Conservation (phyloP, 2,888 invertebrate genomes). For the Drosophila algonquin region DNA sequence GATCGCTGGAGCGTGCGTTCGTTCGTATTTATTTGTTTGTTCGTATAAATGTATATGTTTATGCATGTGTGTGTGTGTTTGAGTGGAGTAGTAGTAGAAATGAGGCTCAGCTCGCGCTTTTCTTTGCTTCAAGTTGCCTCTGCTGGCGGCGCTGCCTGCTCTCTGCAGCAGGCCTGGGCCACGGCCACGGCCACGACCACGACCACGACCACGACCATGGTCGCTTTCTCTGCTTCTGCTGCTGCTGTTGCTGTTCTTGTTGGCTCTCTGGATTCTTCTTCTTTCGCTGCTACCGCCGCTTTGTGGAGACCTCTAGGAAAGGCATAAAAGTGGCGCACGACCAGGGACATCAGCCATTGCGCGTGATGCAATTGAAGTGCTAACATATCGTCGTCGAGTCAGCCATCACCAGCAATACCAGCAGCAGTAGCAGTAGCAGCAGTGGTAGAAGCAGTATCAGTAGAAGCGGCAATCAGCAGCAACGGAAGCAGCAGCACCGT, state of each 20-base stretch:
- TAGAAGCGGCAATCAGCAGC: conserved; percentile 25
- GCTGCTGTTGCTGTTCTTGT: conserved; percentile 39
- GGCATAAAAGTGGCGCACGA: conserved; percentile 84
- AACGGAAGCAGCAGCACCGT: conserved; percentile 47
- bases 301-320: conserved; percentile 81
- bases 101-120: conserved; percentile 72
- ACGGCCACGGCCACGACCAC: conserved; percentile 15
- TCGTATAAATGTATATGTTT: background rate
- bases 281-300: conserved; percentile 12
- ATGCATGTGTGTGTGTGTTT: conserved; percentile 22
- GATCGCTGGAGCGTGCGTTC: conserved; percentile 52
- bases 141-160: conserved; percentile 6
- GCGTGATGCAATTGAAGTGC: conserved; percentile 85
- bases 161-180: conserved; percentile 22
- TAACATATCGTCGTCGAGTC: conserved; percentile 81
- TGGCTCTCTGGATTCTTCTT: conserved; percentile 45
- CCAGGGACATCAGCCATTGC: conserved; percentile 84
- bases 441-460: conserved; percentile 32
- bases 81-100: conserved; percentile 59
- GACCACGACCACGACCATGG: conserved; percentile 18
- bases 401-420: conserved; percentile 41
- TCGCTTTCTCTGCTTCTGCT: conserved; percentile 28
- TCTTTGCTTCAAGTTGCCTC: conserved; percentile 51
- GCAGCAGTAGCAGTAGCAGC: conserved; percentile 33
- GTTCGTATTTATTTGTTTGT: conserved; percentile 3